Percentiles rank a stretch among this genome's conserved stretches.
Conservation (phyloP, 2,888 invertebrate genomes). For the Halocaridina rubra region DNA sequence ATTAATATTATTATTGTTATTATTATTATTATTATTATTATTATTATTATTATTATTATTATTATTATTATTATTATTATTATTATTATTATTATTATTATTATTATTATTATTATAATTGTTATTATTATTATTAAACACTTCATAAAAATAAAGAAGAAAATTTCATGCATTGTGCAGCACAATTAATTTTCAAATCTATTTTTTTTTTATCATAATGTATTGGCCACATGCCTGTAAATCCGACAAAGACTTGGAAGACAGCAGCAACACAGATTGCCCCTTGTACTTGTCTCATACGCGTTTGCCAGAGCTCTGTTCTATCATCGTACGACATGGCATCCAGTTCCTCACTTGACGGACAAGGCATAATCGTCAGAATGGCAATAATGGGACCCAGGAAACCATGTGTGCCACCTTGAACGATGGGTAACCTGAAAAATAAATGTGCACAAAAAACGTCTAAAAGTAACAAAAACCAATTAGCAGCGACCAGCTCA, state of each 20-base stretch:
- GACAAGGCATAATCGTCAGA: constrained; percentile 79
- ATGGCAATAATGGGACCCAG: constrained; percentile 83
- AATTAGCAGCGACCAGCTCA: no score
- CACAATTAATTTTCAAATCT: no score
- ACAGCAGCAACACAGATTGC: constrained; percentile 84
- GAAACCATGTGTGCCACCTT: constrained; percentile 83
- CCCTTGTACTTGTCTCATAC: constrained; percentile 85
- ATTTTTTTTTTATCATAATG: not conserved
- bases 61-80: no score
- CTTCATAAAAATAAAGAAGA: no score
- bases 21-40: no score
- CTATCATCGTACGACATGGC: constrained; percentile 73
- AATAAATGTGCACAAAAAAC: no score
- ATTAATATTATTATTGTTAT: no score
- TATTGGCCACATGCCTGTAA: constrained; percentile 66
- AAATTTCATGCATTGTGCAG: no score
- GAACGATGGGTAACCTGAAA: constrained; percentile 66
- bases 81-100: no score
- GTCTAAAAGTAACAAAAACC: no score
- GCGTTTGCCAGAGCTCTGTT: constrained; percentile 77
- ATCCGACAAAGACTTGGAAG: constrained; percentile 81
- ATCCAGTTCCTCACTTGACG: constrained; percentile 70
- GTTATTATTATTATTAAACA: not conserved
- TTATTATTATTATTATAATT: no score
- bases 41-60: no score